Conservation (phyloP, 2,888 invertebrate species). For the Ptychoptera albimana region DNA sequence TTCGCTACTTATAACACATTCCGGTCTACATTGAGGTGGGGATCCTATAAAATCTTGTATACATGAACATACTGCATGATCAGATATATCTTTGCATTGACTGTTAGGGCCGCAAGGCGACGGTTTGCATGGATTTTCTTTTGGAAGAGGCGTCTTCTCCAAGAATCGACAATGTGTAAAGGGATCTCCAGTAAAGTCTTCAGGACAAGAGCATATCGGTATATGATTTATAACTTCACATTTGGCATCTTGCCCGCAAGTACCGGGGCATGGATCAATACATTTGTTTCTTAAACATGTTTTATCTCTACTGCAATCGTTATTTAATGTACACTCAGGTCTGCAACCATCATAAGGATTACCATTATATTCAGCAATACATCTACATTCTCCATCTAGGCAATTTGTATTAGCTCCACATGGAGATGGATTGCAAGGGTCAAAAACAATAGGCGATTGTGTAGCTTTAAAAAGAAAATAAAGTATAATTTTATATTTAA, state of each 20-base stretch:
- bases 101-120: constrained; percentile 46
- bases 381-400: constrained; percentile 51
- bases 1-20: constrained; percentile 50
- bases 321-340: constrained; percentile 58
- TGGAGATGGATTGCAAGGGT: constrained; percentile 53
- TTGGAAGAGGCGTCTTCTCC: constrained; percentile 14
- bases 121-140: constrained; percentile 35
- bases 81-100: constrained; percentile 39
- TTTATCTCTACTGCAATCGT: constrained; percentile 49
- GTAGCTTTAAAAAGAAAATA: constrained; percentile 21
- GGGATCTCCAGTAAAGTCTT: constrained; percentile 54
- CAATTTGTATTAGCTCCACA: constrained; percentile 63
- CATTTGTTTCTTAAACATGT: constrained; percentile 58
- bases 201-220: constrained; percentile 54
- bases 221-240: constrained; percentile 61
- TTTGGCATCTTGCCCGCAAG: constrained; percentile 53
- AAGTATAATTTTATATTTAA: not conserved
- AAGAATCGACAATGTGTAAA: constrained; percentile 37
- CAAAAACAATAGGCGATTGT: constrained; percentile 28
- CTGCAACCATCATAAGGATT: constrained; percentile 49
- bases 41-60: constrained; percentile 47
- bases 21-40: constrained; percentile 50
- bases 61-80: constrained; percentile 53
- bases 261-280: constrained; percentile 56
- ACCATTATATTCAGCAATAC: constrained; percentile 53